Conservation (phyloP, 2,797 vertebrate species). For the Amphiprion clarkii region DNA sequence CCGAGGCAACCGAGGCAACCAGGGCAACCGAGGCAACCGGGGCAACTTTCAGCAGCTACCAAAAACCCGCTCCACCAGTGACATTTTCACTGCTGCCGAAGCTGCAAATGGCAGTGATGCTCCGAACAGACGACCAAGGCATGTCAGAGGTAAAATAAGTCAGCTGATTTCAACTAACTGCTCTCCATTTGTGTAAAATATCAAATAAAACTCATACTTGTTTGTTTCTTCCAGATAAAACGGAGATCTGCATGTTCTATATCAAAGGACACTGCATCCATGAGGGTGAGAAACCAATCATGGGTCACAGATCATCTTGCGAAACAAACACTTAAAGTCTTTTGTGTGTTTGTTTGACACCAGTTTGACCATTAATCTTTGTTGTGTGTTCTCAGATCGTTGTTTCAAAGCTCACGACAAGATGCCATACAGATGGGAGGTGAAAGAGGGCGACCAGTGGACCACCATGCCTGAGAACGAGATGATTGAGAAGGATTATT, state of each 20-base stretch:
- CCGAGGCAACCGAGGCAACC: background rate
- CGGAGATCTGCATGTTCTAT: slow-evolving; percentile 83
- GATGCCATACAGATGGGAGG: slow-evolving; percentile 84
- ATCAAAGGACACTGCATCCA: slow-evolving; percentile 81
- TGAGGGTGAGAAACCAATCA: slow-evolving; percentile 67
- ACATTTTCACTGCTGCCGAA: background rate
- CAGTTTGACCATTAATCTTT: background rate
- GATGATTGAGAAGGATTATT: slow-evolving; percentile 80
- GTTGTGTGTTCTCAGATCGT: slow-evolving; percentile 56
- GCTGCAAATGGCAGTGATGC: background rate
- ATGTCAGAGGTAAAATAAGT: slow-evolving; percentile 40
- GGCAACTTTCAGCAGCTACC: fast-evolving
- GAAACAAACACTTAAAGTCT: too few relatives aligned
- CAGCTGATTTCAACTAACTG: too few relatives aligned
- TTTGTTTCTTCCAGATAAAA: slow-evolving; percentile 75
- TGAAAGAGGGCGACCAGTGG: slow-evolving; percentile 68
- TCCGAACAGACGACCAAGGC: background rate
- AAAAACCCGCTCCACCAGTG: background rate
- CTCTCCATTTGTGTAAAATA: too few relatives aligned
- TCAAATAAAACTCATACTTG: too few relatives aligned
- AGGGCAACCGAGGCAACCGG: background rate
- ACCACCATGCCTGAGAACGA: slow-evolving; percentile 71
- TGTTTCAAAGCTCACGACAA: slow-evolving; percentile 78
- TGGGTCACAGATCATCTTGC: background rate
- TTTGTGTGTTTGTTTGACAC: too few relatives aligned